phyloP scores from a whole-genome alignment of 1,140 invertebrate species.

The Marisa cornuarietis region DNA sequence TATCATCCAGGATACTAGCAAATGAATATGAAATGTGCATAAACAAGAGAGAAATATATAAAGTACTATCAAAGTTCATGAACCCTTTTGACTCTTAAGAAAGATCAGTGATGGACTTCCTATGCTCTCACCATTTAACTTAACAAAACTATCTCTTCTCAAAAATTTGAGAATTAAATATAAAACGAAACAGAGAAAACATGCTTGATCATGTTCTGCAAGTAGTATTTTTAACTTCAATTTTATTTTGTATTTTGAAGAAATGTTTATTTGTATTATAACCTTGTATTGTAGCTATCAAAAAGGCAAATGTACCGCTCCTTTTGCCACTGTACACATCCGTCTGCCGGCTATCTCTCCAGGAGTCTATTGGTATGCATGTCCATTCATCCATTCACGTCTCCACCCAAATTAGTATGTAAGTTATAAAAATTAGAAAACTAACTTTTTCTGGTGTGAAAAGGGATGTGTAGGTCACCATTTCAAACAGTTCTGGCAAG shows the following conservation, averaged over 20 bases:
- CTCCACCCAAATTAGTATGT: too few species aligned
- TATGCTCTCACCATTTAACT: too few species aligned
- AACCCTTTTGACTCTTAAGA: too few species aligned
- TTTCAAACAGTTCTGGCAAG: slow-evolving; percentile 27
- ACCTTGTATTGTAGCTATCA: neutral
- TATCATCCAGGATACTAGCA: neutral
- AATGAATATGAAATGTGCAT: neutral
- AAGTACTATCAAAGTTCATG: too few species aligned
- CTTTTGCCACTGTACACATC: neutral
- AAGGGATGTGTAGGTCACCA: slow-evolving; percentile 20
- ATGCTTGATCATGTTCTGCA: too few species aligned
- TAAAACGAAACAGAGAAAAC: too few species aligned
- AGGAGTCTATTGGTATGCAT: neutral
- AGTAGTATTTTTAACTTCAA: too few species aligned
- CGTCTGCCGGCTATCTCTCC: neutral
- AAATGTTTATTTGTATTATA: neutral
- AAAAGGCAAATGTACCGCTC: neutral
- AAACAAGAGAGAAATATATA: neutral
- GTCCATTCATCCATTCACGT: neutral
- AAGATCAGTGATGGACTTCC: too few species aligned
- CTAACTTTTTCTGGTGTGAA: slow-evolving; percentile 30
- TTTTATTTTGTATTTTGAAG: neutral
- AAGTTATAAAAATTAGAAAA: neutral
- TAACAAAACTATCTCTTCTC: too few species aligned
- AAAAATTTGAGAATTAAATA: too few species aligned